Conservation (phyloP, 1,140 invertebrate genomes). For the Vollenhovia emeryi region DNA sequence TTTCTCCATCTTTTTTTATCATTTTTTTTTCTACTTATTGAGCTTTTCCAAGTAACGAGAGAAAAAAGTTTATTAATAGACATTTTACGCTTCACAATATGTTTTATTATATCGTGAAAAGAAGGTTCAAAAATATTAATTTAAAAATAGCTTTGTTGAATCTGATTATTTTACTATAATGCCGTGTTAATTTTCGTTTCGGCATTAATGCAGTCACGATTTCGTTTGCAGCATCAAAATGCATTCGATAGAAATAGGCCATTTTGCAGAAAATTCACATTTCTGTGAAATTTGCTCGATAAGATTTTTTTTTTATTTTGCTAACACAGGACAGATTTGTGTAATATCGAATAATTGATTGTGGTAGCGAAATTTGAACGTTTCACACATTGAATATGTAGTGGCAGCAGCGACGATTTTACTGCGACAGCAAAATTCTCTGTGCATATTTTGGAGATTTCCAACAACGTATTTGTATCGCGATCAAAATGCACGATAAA, state of each 20-base stretch:
- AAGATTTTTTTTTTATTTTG: neutral
- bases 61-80: neutral
- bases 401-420: neutral
- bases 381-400: neutral
- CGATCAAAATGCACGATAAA: constrained; percentile 12
- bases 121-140: neutral
- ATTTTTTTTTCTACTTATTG: no score
- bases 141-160: neutral
- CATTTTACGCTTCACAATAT: constrained; percentile 1
- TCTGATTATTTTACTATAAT: neutral
- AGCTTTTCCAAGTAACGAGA: neutral
- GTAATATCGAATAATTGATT: constrained; percentile 34
- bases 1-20: neutral
- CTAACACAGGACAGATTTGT: neutral
- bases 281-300: constrained; percentile 6
- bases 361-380: neutral
- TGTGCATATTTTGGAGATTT: constrained; percentile 1
- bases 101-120: neutral
- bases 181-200: neutral
- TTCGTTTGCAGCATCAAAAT: neutral
- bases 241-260: neutral
- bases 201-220: neutral
- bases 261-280: neutral
- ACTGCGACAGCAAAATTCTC: neutral
- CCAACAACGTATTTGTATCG: neutral